Evolutionary conservation across 2,888 invertebrate genomes (phyloP).

Genomic region (Zygothrica quintamaculata): DNA sequence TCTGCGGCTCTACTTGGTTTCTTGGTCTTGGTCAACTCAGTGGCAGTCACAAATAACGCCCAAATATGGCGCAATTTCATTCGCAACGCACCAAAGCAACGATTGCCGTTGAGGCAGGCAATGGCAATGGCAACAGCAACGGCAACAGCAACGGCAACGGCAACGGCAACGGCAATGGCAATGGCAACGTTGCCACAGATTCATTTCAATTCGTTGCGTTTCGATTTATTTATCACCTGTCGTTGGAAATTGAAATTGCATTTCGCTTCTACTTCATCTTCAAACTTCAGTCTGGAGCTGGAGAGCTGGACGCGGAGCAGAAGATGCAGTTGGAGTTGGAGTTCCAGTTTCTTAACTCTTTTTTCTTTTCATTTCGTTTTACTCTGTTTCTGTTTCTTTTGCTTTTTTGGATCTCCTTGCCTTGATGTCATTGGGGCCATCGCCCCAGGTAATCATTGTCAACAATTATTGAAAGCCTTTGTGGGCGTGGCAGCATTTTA

Average conservation of each 20-base stretch:
- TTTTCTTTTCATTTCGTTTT: slow-evolving; percentile 18
- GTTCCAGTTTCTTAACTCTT: slow-evolving; percentile 11
- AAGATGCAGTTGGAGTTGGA: slow-evolving; percentile 1
- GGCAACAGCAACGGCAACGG: slow-evolving; percentile 37
- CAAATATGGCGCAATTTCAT: slow-evolving; percentile 80
- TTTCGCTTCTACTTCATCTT: slow-evolving; percentile 45
- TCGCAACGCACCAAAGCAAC: slow-evolving; percentile 54
- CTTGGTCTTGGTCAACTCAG: slow-evolving; percentile 32
- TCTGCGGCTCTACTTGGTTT: slow-evolving; percentile 13
- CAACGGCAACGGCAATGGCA: slow-evolving; percentile 21
- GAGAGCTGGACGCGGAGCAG: too few relatives aligned
- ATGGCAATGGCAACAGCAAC: slow-evolving; percentile 35
- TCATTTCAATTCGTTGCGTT: slow-evolving; percentile 76
- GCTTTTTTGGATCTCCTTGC: too few relatives aligned
- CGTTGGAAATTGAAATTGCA: slow-evolving; percentile 82
- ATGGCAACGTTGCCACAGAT: slow-evolving; percentile 52
- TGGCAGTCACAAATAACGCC: slow-evolving; percentile 74
- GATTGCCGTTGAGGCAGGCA: slow-evolving; percentile 51
- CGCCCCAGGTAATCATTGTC: slow-evolving; percentile 76
- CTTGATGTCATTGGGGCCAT: slow-evolving; percentile 44
- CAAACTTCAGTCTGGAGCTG: background rate
- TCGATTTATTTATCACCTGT: slow-evolving; percentile 85
- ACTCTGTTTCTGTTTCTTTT: too few relatives aligned
- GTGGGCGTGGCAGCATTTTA: slow-evolving; percentile 72
- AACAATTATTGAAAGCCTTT: slow-evolving; percentile 77